phyloP scores from a whole-genome alignment of 2,888 invertebrate genomes.

The Fragum fragum region DNA sequence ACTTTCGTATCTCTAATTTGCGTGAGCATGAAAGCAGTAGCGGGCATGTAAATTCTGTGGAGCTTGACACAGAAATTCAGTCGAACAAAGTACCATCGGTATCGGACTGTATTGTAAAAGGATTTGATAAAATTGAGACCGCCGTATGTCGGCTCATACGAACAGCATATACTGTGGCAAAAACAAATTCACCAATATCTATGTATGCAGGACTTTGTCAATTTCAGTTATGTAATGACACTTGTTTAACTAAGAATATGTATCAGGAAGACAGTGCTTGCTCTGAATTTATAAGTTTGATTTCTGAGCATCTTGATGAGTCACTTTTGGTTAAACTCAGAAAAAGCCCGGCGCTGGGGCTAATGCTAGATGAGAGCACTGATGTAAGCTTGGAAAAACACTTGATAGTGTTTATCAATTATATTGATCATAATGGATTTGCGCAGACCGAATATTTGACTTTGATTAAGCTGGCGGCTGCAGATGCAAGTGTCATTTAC shows the following conservation, averaged over 20 bases:
- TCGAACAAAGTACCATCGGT: conserved; percentile 30
- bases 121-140: conserved; percentile 34
- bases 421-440: conserved; percentile 24
- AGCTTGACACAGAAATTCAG: conserved; percentile 37
- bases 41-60: conserved; percentile 33
- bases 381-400: conserved; percentile 44
- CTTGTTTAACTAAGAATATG: conserved; percentile 21
- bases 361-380: conserved; percentile 47
- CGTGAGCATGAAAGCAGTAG: conserved; percentile 33
- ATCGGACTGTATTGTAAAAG: conserved; percentile 19
- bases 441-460: conserved; percentile 17
- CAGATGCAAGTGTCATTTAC: conserved; percentile 32
- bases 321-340: conserved; percentile 32
- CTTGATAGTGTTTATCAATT: conserved; percentile 47
- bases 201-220: conserved; percentile 26
- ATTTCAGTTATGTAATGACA: conserved; percentile 36
- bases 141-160: conserved; percentile 42
- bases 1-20: conserved; percentile 34
- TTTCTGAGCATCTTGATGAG: conserved; percentile 34
- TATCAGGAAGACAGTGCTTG: conserved; percentile 43
- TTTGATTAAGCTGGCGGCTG: conserved; percentile 35
- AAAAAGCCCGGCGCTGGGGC: conserved; percentile 36
- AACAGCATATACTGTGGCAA: conserved; percentile 41
- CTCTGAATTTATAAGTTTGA: conserved; percentile 34
- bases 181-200: conserved; percentile 17